Evolutionary conservation across 2,888 invertebrate genomes (phyloP).

Genomic region (Achlya flavicornis): DNA sequence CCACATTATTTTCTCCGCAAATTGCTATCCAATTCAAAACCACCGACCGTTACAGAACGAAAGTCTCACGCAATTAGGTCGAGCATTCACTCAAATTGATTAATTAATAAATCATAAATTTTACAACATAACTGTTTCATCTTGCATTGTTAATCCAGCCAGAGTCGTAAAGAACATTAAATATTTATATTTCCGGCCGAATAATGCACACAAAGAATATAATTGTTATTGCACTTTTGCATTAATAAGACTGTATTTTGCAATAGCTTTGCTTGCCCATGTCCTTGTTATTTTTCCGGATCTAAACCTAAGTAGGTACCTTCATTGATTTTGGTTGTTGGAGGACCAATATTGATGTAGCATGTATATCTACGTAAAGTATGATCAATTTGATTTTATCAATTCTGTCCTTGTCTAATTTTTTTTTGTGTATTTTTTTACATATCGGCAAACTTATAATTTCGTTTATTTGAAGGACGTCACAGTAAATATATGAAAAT

Average conservation of each 20-base stretch:
- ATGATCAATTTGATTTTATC: too few species aligned
- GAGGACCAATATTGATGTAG: too few species aligned
- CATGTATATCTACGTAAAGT: too few species aligned
- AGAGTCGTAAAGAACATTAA: background rate
- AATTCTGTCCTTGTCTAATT: too few species aligned
- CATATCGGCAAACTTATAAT: too few species aligned
- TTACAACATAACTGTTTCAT: background rate
- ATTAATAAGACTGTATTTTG: background rate
- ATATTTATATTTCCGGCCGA: constrained; percentile 12
- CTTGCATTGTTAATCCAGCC: background rate
- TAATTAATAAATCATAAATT: background rate
- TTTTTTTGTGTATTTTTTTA: too few species aligned
- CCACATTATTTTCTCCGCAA: background rate
- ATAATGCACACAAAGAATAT: background rate
- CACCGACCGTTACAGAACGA: background rate
- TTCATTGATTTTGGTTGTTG: too few species aligned
- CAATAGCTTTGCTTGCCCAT: background rate
- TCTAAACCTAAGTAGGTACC: too few species aligned
- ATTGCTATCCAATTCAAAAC: background rate
- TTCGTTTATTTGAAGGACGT: too few species aligned
- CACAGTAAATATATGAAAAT: too few species aligned
- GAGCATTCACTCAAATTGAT: constrained; percentile 8
- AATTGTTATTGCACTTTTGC: constrained; percentile 4
- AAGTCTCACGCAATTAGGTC: constrained; percentile 1
- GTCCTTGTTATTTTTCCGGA: too few species aligned